Evolutionary conservation across 2,113 vertebrate genomes (phyloP).

Genomic region (Terrapene triunguis): DNA sequence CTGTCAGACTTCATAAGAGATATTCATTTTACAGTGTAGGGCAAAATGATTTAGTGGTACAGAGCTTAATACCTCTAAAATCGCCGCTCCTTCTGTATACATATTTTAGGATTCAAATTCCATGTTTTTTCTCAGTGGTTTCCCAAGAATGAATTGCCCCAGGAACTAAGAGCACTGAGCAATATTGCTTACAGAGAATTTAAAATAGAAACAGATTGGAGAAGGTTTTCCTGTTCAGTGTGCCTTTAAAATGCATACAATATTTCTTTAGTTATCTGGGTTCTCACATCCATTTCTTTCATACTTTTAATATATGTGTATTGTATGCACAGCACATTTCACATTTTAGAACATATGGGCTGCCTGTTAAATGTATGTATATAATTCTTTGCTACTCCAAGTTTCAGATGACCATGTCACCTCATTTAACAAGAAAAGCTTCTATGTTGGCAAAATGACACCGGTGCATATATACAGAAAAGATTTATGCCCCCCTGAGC

Average conservation of each 20-base stretch:
- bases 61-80: conserved; percentile 6
- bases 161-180: conserved; percentile 55
- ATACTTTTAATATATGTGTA: conserved; percentile 21
- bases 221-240: neutral
- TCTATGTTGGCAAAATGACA: conserved; percentile 51
- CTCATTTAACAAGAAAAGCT: conserved; percentile 55
- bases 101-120: neutral
- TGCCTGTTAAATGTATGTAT: conserved; percentile 29
- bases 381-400: neutral
- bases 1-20: conserved; percentile 5
- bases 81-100: conserved; percentile 12
- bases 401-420: conserved; percentile 64
- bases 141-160: conserved; percentile 48
- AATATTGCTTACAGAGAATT: conserved; percentile 33
- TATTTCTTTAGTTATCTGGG: neutral
- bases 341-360: conserved; percentile 8
- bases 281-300: conserved; percentile 33
- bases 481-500: conserved; percentile 42
- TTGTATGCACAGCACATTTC: neutral
- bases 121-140: conserved; percentile 7
- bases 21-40: conserved; percentile 46
- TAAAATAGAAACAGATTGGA: conserved; percentile 63
- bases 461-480: conserved; percentile 50
- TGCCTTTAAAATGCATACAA: conserved; percentile 15
- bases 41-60: neutral